These are phyloP conservation scores for Solen grandis DNA, from an alignment of 1,140 invertebrate genomes.

Conservation along the genomic window DNA sequence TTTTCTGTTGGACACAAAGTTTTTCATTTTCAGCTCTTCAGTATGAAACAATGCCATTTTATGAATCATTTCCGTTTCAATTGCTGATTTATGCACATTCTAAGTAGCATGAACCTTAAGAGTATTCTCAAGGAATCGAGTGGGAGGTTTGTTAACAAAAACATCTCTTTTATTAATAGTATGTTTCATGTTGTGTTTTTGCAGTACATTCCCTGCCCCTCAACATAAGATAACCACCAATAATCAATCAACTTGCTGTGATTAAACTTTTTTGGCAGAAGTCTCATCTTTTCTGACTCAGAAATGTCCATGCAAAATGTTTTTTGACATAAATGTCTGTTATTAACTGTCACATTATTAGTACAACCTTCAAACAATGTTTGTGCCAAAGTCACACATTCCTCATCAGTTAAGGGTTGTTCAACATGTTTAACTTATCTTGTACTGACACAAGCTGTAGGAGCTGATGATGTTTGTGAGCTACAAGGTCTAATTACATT, in stretches of 20 bases:
- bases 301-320: too few species aligned
- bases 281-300: too few species aligned
- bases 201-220: conserved; percentile 23
- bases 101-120: neutral
- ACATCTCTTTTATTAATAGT: neutral
- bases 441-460: too few species aligned
- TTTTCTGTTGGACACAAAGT: conserved; percentile 4
- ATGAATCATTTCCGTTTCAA: neutral
- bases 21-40: neutral
- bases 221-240: conserved; percentile 36
- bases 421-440: too few species aligned
- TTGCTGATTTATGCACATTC: neutral
- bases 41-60: neutral
- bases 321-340: too few species aligned
- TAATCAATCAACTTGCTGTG: neutral
- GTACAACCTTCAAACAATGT: too few species aligned
- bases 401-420: too few species aligned
- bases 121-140: neutral
- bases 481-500: too few species aligned
- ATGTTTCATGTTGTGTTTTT: conserved; percentile 3
- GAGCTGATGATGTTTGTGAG: too few species aligned
- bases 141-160: neutral
- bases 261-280: conserved; percentile 16
- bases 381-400: too few species aligned
- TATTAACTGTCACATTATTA: too few species aligned